A percentile compares a stretch with the other conserved stretches of the same genome.
phyloP scores from a whole-genome alignment of 2,113 vertebrate species.

The Marcusenius ussheri region DNA sequence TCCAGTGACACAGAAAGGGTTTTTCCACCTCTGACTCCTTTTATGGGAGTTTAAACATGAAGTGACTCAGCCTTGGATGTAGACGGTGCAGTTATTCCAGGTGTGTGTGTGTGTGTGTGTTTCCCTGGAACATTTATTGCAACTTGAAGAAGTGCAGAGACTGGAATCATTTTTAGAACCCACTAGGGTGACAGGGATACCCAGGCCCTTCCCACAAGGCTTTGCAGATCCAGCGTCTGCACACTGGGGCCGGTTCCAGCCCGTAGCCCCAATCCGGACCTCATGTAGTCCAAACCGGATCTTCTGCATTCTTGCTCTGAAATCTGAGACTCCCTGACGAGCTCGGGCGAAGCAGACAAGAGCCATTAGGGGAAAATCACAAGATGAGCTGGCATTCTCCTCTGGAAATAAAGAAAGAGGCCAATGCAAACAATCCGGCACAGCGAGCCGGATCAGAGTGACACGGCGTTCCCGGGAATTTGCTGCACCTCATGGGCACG shows the following conservation, averaged over 20 bases:
- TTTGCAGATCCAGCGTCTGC: neutral
- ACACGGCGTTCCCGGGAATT: neutral
- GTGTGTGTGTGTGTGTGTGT: neutral
- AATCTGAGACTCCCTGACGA: conserved; percentile 17
- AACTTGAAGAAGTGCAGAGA: neutral
- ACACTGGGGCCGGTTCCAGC: neutral
- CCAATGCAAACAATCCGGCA: neutral
- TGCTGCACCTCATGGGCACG: neutral
- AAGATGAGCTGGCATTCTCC: conserved; percentile 12
- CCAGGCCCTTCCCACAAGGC: neutral
- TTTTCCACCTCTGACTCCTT: neutral
- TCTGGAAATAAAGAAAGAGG: neutral
- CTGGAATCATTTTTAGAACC: neutral
- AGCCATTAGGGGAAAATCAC: neutral
- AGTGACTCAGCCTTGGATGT: neutral
- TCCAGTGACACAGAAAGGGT: neutral
- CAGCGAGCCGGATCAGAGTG: neutral
- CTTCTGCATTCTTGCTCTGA: conserved; percentile 37
- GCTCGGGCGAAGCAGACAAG: neutral
- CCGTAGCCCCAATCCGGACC: neutral
- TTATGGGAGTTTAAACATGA: neutral
- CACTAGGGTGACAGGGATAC: too few species aligned
- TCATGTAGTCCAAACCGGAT: conserved; percentile 30
- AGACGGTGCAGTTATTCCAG: neutral
- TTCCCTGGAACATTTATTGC: neutral